Conservation (phyloP, 2,888 invertebrate species). For the Lycaena phlaeas region DNA sequence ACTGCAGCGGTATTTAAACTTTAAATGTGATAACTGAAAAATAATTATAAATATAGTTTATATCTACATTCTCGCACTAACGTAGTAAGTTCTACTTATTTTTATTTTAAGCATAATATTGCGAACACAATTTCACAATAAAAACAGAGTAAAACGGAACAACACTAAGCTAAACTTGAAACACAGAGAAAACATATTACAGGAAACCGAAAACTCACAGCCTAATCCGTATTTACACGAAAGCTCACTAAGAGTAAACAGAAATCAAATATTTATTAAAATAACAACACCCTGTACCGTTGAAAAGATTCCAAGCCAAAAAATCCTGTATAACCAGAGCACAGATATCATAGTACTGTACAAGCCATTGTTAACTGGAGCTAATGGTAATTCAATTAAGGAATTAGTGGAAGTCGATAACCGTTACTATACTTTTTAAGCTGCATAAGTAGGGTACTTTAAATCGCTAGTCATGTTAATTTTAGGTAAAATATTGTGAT, state of each 20-base stretch:
- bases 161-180: no score
- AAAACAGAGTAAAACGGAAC: no score
- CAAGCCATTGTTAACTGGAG: conserved; percentile 23
- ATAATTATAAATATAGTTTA: no score
- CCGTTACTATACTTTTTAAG: conserved; percentile 42
- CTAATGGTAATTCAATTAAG: conserved; percentile 51
- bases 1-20: no score
- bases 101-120: no score
- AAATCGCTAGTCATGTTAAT: neutral
- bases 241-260: conserved; percentile 28
- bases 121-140: no score
- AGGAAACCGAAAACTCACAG: conserved; percentile 19
- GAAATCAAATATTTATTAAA: conserved; percentile 20
- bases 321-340: no score
- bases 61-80: no score
- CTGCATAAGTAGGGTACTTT: conserved; percentile 12
- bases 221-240: conserved; percentile 28
- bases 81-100: no score
- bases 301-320: conserved; percentile 5
- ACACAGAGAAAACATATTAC: conserved; percentile 6
- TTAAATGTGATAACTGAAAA: no score
- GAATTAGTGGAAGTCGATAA: conserved; percentile 47
- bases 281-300: conserved; percentile 1
- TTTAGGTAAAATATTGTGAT: no score
- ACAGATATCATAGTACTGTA: neutral